Evolutionary conservation across 2,797 vertebrate genomes (phyloP).

Genomic region (Salarias fasciatus): DNA sequence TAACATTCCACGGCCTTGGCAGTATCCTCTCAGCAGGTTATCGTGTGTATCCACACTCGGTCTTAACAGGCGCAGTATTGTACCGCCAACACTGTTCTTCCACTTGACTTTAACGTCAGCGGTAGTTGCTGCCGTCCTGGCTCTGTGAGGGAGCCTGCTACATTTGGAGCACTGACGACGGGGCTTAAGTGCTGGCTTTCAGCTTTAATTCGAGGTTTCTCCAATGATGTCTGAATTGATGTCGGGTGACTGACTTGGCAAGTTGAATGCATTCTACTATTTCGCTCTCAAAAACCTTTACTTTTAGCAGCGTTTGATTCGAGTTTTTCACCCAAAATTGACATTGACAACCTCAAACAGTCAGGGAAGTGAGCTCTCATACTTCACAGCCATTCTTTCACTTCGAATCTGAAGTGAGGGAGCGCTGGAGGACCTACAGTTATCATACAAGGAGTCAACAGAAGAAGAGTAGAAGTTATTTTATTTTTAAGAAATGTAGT

Average conservation of each 20-base stretch:
- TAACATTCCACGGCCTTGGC: background rate
- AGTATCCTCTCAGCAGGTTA: conserved; percentile 15
- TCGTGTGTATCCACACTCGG: conserved; percentile 19
- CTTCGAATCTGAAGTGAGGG: too few relatives aligned
- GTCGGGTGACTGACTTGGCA: background rate
- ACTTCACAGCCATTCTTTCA: too few relatives aligned
- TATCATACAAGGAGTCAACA: too few relatives aligned
- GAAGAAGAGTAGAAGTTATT: too few relatives aligned
- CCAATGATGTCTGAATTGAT: conserved; percentile 4
- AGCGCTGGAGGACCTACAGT: too few relatives aligned
- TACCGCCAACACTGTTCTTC: background rate
- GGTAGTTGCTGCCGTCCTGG: conserved; percentile 22
- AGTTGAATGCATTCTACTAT: too few relatives aligned
- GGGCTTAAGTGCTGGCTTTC: conserved; percentile 14
- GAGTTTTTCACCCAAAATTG: too few relatives aligned
- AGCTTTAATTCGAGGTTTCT: conserved; percentile 36
- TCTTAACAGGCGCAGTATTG: conserved; percentile 11
- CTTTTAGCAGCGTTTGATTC: too few relatives aligned
- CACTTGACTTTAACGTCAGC: conserved; percentile 9
- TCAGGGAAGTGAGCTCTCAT: too few relatives aligned
- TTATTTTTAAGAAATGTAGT: too few relatives aligned
- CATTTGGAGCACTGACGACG: conserved; percentile 23
- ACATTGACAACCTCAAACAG: too few relatives aligned
- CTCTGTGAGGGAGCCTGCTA: background rate
- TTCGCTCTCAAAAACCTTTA: too few relatives aligned